phyloP scores from a whole-genome alignment of 2,888 invertebrate species.

The Eugnorisma glareosa region DNA sequence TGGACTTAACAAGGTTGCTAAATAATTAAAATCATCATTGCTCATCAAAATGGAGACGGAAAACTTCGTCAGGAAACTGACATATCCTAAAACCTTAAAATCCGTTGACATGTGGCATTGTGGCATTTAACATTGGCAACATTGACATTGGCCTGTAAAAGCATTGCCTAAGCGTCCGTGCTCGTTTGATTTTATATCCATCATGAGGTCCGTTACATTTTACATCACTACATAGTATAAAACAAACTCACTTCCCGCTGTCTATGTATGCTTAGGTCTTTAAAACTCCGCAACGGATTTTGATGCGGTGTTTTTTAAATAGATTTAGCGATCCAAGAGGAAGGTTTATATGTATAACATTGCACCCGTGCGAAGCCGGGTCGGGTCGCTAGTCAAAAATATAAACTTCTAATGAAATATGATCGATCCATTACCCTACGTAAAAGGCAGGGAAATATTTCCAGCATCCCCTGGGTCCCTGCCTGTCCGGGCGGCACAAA shows the following conservation, averaged over 20 bases:
- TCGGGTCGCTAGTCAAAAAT: too few species aligned
- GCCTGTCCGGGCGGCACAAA: slow-evolving; percentile 29
- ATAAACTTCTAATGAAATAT: slow-evolving; percentile 32
- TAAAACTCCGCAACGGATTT: too few species aligned
- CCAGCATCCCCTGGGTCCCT: slow-evolving; percentile 36
- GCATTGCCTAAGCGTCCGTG: not conserved
- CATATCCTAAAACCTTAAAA: not conserved
- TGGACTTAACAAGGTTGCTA: not conserved
- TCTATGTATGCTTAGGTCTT: too few species aligned
- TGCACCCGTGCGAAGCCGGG: too few species aligned
- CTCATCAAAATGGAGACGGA: too few species aligned
- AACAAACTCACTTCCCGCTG: too few species aligned
- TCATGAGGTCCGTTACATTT: not conserved
- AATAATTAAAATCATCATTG: too few species aligned
- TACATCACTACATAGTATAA: too few species aligned
- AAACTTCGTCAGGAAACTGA: not conserved
- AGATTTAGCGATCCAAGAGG: too few species aligned
- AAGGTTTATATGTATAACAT: too few species aligned
- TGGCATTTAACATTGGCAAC: not conserved
- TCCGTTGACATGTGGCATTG: not conserved
- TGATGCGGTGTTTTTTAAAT: too few species aligned
- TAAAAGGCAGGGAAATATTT: slow-evolving; percentile 27
- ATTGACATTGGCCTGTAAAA: not conserved
- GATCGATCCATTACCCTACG: slow-evolving; percentile 26
- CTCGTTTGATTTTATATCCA: not conserved